A percentile compares a stretch with the other conserved stretches of the same genome.
Conservation (phyloP, 2,797 vertebrate genomes). For the Chelidonichthys spinosus region DNA sequence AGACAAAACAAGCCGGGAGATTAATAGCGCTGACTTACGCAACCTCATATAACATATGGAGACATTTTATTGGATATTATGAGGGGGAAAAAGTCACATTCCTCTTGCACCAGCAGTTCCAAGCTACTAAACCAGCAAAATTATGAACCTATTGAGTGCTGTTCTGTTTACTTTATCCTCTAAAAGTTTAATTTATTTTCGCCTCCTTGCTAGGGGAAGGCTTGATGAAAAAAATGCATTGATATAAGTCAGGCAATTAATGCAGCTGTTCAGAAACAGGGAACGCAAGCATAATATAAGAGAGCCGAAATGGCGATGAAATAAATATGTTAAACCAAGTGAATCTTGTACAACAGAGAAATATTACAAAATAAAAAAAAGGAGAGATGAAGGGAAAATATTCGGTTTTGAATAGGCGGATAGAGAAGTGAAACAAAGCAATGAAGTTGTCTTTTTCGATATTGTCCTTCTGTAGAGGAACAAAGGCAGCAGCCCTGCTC, state of each 20-base stretch:
- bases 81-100: constrained; percentile 23
- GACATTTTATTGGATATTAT: constrained; percentile 36
- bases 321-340: constrained; percentile 73
- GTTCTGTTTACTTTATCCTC: constrained; percentile 52
- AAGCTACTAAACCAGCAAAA: constrained; percentile 35
- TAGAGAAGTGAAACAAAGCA: constrained; percentile 44
- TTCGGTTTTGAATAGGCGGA: constrained; percentile 31
- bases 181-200: constrained; percentile 70
- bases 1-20: constrained; percentile 58
- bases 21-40: constrained; percentile 45
- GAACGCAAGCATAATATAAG: constrained; percentile 61
- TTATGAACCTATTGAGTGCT: constrained; percentile 37
- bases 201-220: constrained; percentile 27
- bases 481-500: constrained; percentile 23
- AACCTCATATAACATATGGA: constrained; percentile 29
- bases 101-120: constrained; percentile 36
- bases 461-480: constrained; percentile 15
- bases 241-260: constrained; percentile 63
- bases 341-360: constrained; percentile 64
- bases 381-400: constrained; percentile 40
- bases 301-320: constrained; percentile 57
- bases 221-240: constrained; percentile 51
- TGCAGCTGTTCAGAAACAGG: constrained; percentile 51
- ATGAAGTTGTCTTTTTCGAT: constrained; percentile 39
- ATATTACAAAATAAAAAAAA: constrained; percentile 67